These are phyloP conservation scores for Orthonyx spaldingii DNA, from an alignment of 2,113 vertebrate species.

Conservation along the genomic window DNA sequence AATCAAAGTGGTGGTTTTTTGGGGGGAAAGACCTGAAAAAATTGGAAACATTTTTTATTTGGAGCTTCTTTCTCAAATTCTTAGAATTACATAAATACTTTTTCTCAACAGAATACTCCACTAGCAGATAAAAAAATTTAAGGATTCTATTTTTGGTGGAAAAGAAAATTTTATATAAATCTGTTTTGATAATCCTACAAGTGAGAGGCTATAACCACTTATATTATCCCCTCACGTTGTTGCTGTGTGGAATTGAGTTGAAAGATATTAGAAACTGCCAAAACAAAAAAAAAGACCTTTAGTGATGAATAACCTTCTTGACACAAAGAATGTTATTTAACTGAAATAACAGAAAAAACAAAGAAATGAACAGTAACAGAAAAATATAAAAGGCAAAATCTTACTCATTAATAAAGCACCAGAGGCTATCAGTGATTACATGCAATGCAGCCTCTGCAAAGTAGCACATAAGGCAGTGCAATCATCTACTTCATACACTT, in stretches of 20 bases:
- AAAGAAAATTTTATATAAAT: neutral
- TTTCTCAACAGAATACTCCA: neutral
- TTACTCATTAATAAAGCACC: neutral
- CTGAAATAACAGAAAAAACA: neutral
- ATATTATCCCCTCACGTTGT: neutral
- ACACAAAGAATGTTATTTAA: neutral
- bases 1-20: accelerated
- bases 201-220: neutral
- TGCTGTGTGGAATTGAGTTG: neutral
- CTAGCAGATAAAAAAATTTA: neutral
- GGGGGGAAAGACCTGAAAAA: neutral
- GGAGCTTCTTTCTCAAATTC: neutral
- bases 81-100: neutral
- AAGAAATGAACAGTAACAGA: neutral
- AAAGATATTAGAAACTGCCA: neutral
- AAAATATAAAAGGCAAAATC: neutral
- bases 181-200: neutral
- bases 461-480: neutral
- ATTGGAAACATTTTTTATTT: neutral
- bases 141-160: neutral
- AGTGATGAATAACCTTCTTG: neutral
- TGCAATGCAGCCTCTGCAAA: neutral
- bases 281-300: neutral
- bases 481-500: neutral
- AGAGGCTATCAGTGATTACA: neutral